A percentile compares a stretch with the other conserved stretches of the same genome.
Evolutionary conservation across 2,797 vertebrate genomes (phyloP).

Genomic region (Muscicapa comitata): DNA sequence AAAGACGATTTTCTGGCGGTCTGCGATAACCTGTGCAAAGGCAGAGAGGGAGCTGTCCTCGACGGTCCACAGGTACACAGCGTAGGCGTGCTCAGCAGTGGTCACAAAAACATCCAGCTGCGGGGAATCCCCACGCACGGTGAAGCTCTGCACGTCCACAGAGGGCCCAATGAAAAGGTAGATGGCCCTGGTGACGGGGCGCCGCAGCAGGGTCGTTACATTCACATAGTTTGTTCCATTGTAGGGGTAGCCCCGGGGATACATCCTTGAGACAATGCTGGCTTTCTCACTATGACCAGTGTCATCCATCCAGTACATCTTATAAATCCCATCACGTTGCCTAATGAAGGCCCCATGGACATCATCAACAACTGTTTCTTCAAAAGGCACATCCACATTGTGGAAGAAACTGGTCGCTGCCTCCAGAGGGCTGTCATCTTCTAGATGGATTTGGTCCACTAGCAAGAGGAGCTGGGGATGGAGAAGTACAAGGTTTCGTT

Average conservation of each 20-base stretch:
- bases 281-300: constrained; percentile 87
- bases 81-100: constrained; percentile 85
- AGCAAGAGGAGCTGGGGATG: constrained; percentile 92
- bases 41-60: constrained; percentile 81
- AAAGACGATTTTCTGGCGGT: constrained; percentile 88
- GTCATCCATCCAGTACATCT: constrained; percentile 98
- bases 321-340: constrained; percentile 84
- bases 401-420: constrained; percentile 91
- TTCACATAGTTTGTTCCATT: constrained; percentile 96
- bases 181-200: constrained; percentile 85
- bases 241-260: constrained; percentile 90
- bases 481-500: constrained; percentile 92
- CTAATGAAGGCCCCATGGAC: constrained; percentile 87
- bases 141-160: constrained; percentile 89
- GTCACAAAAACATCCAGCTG: constrained; percentile 87
- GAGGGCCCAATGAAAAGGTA: constrained; percentile 93
- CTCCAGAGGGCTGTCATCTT: constrained; percentile 81
- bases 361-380: constrained; percentile 78
- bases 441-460: constrained; percentile 89
- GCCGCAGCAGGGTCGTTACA: constrained; percentile 86
- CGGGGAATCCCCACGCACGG: constrained; percentile 83
- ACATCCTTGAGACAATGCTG: constrained; percentile 82
- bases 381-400: constrained; percentile 91
- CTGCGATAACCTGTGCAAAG: constrained; percentile 87
- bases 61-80: constrained; percentile 83